These are phyloP conservation scores for Epiblema foenella DNA, from an alignment of 2,888 invertebrate species.

Conservation along the genomic window DNA sequence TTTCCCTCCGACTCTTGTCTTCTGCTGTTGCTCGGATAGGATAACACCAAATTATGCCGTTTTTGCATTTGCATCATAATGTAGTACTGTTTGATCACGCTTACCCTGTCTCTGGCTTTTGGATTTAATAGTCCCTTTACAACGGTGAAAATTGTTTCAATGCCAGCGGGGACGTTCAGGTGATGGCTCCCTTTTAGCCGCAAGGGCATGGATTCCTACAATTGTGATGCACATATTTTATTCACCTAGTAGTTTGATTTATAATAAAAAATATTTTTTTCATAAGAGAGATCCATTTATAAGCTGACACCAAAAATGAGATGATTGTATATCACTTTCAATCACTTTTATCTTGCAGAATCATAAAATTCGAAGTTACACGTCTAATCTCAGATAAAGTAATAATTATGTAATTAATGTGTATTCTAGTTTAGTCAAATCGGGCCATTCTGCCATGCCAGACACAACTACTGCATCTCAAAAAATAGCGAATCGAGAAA, in stretches of 20 bases:
- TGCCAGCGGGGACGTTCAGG: slow-evolving; percentile 82
- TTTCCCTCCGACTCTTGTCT: neutral
- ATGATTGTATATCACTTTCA: too few relatives aligned
- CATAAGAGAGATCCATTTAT: neutral
- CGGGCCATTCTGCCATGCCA: too few relatives aligned
- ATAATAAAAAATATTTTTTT: too few relatives aligned
- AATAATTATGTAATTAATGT: too few relatives aligned
- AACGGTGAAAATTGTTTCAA: slow-evolving; percentile 84
- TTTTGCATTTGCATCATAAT: neutral
- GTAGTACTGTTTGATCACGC: slow-evolving; percentile 44
- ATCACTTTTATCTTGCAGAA: too few relatives aligned
- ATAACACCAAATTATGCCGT: neutral
- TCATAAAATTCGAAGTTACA: too few relatives aligned
- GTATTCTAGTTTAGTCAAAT: too few relatives aligned
- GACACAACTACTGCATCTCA: too few relatives aligned
- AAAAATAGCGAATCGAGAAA: too few relatives aligned
- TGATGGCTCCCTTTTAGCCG: slow-evolving; percentile 86
- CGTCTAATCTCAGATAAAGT: too few relatives aligned
- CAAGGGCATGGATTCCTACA: slow-evolving; percentile 86
- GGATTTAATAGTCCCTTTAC: slow-evolving; percentile 83
- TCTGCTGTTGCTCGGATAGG: neutral
- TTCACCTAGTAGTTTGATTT: neutral
- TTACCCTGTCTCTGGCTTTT: slow-evolving; percentile 85
- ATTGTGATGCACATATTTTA: slow-evolving; percentile 43
- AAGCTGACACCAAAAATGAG: too few relatives aligned